Evolutionary conservation across 1,140 invertebrate species (phyloP).

Genomic region (Dryas iulia): DNA sequence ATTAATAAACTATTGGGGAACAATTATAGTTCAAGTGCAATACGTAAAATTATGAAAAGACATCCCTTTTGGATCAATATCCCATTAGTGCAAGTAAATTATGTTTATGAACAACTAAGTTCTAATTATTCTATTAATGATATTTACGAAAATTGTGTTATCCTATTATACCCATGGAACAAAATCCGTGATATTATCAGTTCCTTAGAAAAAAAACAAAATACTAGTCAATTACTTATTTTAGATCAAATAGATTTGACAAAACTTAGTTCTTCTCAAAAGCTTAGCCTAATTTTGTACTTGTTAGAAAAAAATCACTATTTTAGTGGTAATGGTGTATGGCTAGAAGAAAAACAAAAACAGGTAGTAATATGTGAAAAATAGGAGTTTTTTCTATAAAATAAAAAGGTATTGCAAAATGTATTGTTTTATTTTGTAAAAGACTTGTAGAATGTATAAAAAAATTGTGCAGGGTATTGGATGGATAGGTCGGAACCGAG

Average conservation of each 20-base stretch:
- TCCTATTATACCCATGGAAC: conserved; percentile 82
- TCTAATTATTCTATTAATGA: conserved; percentile 68
- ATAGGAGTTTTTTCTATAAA: no score
- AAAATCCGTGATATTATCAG: conserved; percentile 57
- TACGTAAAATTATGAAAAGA: conserved; percentile 65
- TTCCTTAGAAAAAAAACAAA: conserved; percentile 44
- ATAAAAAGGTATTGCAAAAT: no score
- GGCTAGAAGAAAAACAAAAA: conserved; percentile 58
- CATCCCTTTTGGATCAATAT: conserved; percentile 80
- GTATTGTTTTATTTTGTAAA: no score
- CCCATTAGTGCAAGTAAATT: conserved; percentile 74
- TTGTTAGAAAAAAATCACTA: conserved; percentile 79
- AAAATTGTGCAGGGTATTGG: no score
- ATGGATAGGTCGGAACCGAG: no score
- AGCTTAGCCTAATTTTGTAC: conserved; percentile 77
- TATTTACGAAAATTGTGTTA: conserved; percentile 80
- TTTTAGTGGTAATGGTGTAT: conserved; percentile 80
- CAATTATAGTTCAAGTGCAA: conserved; percentile 46
- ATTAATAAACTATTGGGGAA: conserved; percentile 55
- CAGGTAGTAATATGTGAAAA: background rate
- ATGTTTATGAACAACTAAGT: conserved; percentile 74
- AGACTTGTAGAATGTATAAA: no score
- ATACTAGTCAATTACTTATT: conserved; percentile 3
- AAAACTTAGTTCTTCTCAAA: conserved; percentile 59
- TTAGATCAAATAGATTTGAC: conserved; percentile 38